These are phyloP conservation scores for Phrixothrix hirtus DNA, from an alignment of 2,888 invertebrate genomes.

Conservation along the genomic window DNA sequence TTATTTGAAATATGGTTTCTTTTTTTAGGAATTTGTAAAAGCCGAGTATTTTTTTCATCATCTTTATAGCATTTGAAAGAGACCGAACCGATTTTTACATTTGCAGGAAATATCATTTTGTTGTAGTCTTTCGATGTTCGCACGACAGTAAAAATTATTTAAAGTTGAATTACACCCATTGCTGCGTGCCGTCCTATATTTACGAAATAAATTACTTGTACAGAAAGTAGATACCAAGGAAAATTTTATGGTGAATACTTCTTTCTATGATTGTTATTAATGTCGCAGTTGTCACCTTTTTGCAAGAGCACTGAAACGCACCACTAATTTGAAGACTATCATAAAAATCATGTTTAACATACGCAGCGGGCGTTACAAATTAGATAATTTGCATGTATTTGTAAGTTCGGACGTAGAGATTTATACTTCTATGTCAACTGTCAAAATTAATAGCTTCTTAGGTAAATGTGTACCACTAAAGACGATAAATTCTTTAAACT, in stretches of 20 bases:
- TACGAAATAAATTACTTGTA: neutral
- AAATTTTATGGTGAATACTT: no score
- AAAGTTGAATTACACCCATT: no score
- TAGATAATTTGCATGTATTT: constrained; percentile 8
- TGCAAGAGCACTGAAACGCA: constrained; percentile 17
- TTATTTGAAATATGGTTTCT: no score
- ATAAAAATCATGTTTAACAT: constrained; percentile 22
- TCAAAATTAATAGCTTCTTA: neutral
- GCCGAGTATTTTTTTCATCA: no score
- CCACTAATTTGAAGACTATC: constrained; percentile 18
- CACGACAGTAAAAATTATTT: no score
- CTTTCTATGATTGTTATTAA: constrained; percentile 7
- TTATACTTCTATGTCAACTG: neutral
- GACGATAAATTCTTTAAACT: neutral
- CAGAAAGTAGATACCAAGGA: neutral
- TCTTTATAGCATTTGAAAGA: no score
- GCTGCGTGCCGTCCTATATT: neutral
- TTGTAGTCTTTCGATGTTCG: no score
- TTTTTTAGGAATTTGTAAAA: no score
- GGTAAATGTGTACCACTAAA: neutral
- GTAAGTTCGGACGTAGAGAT: neutral
- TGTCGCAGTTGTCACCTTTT: constrained; percentile 26
- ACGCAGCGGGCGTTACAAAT: constrained; percentile 26
- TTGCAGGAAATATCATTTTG: no score
- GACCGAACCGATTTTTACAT: no score